phyloP scores from a whole-genome alignment of 2,113 vertebrate species.

The Tragelaphus strepsiceros region DNA sequence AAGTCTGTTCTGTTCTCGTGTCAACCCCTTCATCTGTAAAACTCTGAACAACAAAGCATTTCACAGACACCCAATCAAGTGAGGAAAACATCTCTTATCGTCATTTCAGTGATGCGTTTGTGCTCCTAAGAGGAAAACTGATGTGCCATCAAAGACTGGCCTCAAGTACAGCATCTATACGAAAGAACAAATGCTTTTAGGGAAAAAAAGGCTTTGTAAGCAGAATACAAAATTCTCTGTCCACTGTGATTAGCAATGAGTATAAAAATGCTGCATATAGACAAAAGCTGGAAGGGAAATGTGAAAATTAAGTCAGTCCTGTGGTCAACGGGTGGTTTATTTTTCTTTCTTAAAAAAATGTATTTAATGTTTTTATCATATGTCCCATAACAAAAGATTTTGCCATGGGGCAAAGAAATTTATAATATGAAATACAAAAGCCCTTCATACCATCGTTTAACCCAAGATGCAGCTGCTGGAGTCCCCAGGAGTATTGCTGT shows the following conservation, averaged over 20 bases:
- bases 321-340: background rate
- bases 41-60: slow-evolving; percentile 8
- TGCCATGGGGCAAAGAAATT: background rate
- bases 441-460: background rate
- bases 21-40: background rate
- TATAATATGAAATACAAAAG: background rate
- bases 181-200: slow-evolving; percentile 32
- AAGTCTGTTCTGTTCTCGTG: background rate
- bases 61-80: background rate
- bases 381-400: background rate
- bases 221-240: background rate
- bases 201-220: background rate
- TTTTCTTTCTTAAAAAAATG: slow-evolving; percentile 3
- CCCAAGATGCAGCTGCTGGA: background rate
- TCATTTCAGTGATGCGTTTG: background rate
- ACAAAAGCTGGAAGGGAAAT: background rate
- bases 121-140: background rate
- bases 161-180: background rate
- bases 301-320: background rate
- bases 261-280: background rate
- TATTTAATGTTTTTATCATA: background rate
- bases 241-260: background rate
- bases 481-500: background rate
- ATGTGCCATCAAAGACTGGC: background rate
- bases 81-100: background rate